Evolutionary conservation across 1,140 invertebrate genomes (phyloP).

Genomic region (Sinella curviseta): DNA sequence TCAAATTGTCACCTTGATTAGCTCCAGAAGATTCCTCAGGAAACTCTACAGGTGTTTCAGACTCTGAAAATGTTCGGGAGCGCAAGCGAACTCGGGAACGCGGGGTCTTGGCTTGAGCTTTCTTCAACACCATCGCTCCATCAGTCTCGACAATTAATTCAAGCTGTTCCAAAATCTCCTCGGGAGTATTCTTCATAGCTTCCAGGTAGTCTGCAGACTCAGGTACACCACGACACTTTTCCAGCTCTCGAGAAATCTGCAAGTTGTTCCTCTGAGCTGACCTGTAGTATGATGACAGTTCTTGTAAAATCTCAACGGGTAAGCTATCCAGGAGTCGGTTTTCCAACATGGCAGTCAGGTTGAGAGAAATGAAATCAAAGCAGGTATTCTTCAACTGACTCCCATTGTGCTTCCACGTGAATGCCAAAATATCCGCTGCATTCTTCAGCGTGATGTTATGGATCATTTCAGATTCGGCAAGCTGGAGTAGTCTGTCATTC

Average conservation of each 20-base stretch:
- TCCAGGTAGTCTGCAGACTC: background rate
- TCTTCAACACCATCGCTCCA: background rate
- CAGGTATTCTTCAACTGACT: conserved; percentile 65
- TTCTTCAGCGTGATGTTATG: conserved; percentile 68
- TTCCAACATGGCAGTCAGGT: conserved; percentile 69
- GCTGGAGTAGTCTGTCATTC: conserved; percentile 55
- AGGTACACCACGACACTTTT: background rate
- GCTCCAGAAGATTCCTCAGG: background rate
- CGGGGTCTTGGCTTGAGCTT: background rate
- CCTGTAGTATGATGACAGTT: background rate
- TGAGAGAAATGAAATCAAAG: conserved; percentile 70
- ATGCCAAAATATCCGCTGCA: conserved; percentile 66
- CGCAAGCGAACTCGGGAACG: background rate
- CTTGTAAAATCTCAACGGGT: background rate
- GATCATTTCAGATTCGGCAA: conserved; percentile 65
- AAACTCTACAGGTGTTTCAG: background rate
- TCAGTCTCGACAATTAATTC: background rate
- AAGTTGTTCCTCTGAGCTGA: background rate
- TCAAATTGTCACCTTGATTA: background rate
- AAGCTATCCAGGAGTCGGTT: conserved; percentile 50
- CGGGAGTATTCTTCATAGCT: background rate
- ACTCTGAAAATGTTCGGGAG: background rate
- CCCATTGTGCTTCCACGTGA: conserved; percentile 69
- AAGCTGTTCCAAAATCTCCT: background rate
- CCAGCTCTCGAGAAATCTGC: background rate